Base-by-base conservation (phyloP, 1,140 invertebrate species). In the Lithobius niger region DNA sequence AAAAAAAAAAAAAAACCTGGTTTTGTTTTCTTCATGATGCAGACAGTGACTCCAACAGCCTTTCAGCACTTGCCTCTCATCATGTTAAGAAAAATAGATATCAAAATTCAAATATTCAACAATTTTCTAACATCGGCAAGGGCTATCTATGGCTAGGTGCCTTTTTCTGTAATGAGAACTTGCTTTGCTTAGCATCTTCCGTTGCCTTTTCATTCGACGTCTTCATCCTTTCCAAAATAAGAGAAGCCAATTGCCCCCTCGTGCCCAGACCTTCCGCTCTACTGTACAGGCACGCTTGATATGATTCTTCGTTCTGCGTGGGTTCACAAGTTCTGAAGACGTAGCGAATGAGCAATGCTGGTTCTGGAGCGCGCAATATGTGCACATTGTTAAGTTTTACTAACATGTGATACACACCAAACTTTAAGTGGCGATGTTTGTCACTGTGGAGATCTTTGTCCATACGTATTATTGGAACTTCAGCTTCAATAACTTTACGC, bases 301-400 rank as follows among this genome's bases (percentile, higher is more conserved):
- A 64, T 15, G 63, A 59, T 3, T 60, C 52, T 10, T 52, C 52
- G n/a, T 57, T 60, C 2, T 59, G 54, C 24, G 44, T 53, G 1
- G 62, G 42, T 49, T 57, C 54, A 60, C 71, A 70, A 3, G 3
- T 31, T 18, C 66, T 64, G 22, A 74, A 60, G 45, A 74, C 73
- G 64, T 80, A 80, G 58, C 69, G 70, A 21, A 82, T 67, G 64
- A 77, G 77, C 25, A 87, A 68, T 18, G 76, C 75, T 48, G 83
- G 83, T 64, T 88, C 84, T 13, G 82, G 76, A 16, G 80, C 82
- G 50, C 83, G 71, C 60, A 88, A 74, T n/a, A 80, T 66, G 65
- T 85, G 82, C 1, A 85, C 48, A 51, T 78, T 69, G 56, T 74
- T 74, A 57, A 71, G 73, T 27, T 72, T 67, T 4, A 82, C 64